A percentile compares a stretch with the other conserved stretches of the same genome.
phyloP scores from a whole-genome alignment of 2,797 vertebrate genomes.

The Pteropus rufus region DNA sequence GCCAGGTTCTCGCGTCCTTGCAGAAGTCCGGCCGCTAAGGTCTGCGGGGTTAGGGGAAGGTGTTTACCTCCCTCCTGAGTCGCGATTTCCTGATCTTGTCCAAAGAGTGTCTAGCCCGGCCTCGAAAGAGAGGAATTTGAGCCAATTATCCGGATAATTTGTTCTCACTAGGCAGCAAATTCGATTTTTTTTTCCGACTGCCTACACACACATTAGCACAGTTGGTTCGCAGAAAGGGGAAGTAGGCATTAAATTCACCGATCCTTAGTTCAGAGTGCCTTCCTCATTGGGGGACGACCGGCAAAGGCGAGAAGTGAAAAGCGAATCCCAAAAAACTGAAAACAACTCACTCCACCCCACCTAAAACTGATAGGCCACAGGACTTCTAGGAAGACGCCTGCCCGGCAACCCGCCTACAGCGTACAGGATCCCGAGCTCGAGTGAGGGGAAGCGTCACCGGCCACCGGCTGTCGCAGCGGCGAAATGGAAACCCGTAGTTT shows the following conservation, averaged over 20 bases:
- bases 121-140: slow-evolving; percentile 51
- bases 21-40: not conserved
- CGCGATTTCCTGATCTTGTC: not conserved
- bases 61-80: slow-evolving; percentile 5
- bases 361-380: not conserved
- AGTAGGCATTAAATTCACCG: not conserved
- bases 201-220: slow-evolving; percentile 19
- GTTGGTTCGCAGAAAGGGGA: not conserved
- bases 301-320: not conserved
- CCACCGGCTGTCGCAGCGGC: rapidly evolving
- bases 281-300: not conserved
- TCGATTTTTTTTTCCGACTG: slow-evolving; percentile 34
- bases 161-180: slow-evolving; percentile 67
- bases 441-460: not conserved
- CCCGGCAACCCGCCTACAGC: slow-evolving; percentile 48
- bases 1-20: not conserved
- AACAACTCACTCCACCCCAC: not conserved
- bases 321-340: not conserved
- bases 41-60: not conserved
- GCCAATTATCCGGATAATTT: slow-evolving; percentile 72
- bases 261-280: not conserved
- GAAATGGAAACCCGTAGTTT: not conserved
- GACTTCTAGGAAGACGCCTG: not conserved
- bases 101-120: not conserved
- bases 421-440: not conserved